Percentiles rank a stretch among this genome's conserved stretches.
Evolutionary conservation across 2,113 vertebrate genomes (phyloP).

Genomic region (Mormyrus lacerda): DNA sequence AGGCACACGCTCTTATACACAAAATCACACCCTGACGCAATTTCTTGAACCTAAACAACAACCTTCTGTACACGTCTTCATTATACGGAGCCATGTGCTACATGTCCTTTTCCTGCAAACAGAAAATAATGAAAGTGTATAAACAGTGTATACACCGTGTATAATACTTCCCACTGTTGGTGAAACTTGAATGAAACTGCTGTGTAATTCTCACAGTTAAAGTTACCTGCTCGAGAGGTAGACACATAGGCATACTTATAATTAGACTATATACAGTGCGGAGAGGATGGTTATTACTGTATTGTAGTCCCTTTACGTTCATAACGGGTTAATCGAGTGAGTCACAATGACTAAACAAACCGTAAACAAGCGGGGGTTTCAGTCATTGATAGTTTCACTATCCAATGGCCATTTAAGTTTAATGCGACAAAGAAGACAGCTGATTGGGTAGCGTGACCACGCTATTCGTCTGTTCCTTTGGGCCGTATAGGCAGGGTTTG

Average conservation of each 20-base stretch:
- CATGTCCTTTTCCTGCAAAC: background rate
- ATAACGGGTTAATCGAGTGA: background rate
- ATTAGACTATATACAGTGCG: background rate
- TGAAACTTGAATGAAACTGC: too few species aligned
- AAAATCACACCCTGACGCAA: background rate
- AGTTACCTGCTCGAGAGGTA: background rate
- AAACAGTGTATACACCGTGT: too few species aligned
- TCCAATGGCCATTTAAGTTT: background rate
- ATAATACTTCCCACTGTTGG: background rate
- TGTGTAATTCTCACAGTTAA: background rate
- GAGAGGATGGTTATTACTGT: background rate
- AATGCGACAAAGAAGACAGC: background rate
- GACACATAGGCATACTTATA: background rate
- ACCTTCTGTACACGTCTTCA: background rate
- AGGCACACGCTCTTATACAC: background rate
- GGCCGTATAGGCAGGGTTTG: background rate
- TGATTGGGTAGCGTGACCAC: background rate
- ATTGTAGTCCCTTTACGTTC: background rate
- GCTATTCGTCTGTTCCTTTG: background rate
- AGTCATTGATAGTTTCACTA: conserved; percentile 16
- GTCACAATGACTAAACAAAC: conserved; percentile 53
- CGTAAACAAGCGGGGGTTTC: conserved; percentile 3
- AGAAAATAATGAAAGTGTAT: background rate
- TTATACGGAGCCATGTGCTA: background rate
- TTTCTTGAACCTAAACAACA: background rate